Base-by-base conservation (phyloP, 2,888 invertebrate genomes). In the Notodonta ziczac region DNA sequence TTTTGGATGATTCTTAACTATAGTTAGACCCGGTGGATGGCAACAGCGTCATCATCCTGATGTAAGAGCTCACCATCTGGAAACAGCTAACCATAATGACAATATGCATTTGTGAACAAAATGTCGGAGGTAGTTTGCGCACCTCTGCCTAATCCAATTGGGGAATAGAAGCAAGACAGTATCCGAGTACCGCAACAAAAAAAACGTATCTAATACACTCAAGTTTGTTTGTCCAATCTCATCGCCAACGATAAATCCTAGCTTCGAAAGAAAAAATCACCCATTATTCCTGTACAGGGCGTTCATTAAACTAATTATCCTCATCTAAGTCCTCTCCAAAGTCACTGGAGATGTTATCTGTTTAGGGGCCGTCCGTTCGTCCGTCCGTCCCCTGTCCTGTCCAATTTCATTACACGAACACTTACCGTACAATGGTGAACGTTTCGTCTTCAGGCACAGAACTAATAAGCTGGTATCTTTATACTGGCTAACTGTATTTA, bases 281-380 rank as follows among this genome's bases (percentile, higher is more conserved):
- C 73, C 72, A 73, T 73, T 73, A 74, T 74, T 76, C 72, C 61
- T 66, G 73, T 77, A 77, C 72, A 67, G 71, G 69, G 69, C 76
- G 77, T 83, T 88, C 84, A 87, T 89, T 88, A 84, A 84, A 81
- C 81, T 89, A 87, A 89, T 88, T 88, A 88, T 80, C 76, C 77
- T 72, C 78, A 75, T 78, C 81, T 81, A 76, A 80, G 79, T 75
- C 77, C 66, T 68, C 67, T 74, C 73, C 60, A 77, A 80, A 82
- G 72, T 76, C 70, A 75, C 73, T 73, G 67, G 73, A 81, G 86
- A 83, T 83, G 81, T 80, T 87, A 89, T 88, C 87, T 85, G 76
- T 79, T 77, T 73, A 74, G 71, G 73, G 57, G 67, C 69, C 73
- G 73, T 74, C 71, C 70, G 75, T 79, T 78, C 81, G 57, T 66